Evolutionary conservation across 2,888 invertebrate species (phyloP), one percentile per base, ranked within the genome.

Genomic region (Aspidiotus rigidus): DNA sequence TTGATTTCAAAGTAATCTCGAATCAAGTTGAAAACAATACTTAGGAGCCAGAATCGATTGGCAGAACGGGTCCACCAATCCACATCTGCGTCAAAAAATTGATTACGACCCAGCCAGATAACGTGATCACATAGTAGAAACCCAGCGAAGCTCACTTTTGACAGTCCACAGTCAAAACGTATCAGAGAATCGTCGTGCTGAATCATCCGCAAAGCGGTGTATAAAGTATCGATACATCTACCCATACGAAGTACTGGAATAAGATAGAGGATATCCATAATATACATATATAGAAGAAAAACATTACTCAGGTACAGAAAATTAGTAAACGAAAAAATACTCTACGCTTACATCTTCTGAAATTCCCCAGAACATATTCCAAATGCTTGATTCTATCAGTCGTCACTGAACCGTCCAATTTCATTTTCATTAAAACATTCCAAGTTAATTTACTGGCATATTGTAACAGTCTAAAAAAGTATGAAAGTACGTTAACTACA

Each of bases 61-160:
- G 88, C 85, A 9, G 84, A 80, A 60, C 80, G 81, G 66, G 83
- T 84, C 92, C 92, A 93, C 76, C 86, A 88, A 60, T 86, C 85
- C 0, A 86, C 82, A 76, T 93, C 84, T 1, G 89, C 82, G 73
- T 80, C 81, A 73, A 80, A 79, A 7, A 86, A 77, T 28, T 90
- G 90, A 55, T 86, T 85, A 74, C 87, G 83, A 6, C 89, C 86
- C 3, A 93, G 79, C 90, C 93, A 94, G 44, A 93, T 83, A 44
- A 93, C 82, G 76, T 95, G 93, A 77, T 95, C 95, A 13, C 90
- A 85, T 61, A 93, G 80, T 3, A 95, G 81, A 75, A 86, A 95
- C 40, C 92, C 77, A 0, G 90, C 85, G 77, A 88, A 86, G 40
- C 89, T 84, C 64, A 94, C 81, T 80, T 89, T 90, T 72, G 91